These are phyloP conservation scores for Penaeus indicus DNA, from an alignment of 1,140 invertebrate genomes.

Conservation along the genomic window DNA sequence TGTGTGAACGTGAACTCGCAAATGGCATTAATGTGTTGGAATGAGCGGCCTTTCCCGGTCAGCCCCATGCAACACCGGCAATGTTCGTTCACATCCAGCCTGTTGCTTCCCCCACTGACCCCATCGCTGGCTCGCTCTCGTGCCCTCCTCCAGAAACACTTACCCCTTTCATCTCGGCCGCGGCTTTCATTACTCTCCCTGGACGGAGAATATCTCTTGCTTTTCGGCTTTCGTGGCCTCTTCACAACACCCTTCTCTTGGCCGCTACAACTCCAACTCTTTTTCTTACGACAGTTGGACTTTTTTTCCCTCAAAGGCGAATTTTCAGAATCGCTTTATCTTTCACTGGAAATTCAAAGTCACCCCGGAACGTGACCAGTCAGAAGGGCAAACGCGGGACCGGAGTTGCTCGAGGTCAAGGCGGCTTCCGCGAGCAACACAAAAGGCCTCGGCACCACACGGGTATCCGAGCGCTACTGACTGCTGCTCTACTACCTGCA, in stretches of 20 bases:
- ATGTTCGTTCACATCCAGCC: slow-evolving; percentile 8
- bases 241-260: no score
- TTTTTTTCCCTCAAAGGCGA: no score
- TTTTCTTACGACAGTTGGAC: no score
- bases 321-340: not conserved
- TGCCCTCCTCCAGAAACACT: slow-evolving; percentile 7
- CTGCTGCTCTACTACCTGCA: slow-evolving; percentile 61
- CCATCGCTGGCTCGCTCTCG: not conserved
- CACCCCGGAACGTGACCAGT: slow-evolving; percentile 5
- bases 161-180: not conserved
- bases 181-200: no score
- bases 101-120: slow-evolving; percentile 25
- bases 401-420: slow-evolving; percentile 43
- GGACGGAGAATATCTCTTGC: no score
- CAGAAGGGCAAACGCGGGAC: slow-evolving; percentile 13
- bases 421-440: slow-evolving; percentile 31
- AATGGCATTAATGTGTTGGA: no score
- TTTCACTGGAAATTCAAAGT: not conserved
- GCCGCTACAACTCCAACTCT: no score
- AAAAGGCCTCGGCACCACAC: slow-evolving; percentile 53
- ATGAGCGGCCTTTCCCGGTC: no score
- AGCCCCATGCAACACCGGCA: no score
- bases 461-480: slow-evolving; percentile 56
- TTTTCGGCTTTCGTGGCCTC: no score
- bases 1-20: no score